Evolutionary conservation across 2,797 vertebrate genomes (phyloP), one percentile per base, ranked within the genome.

Genomic region (Peromyscus eremicus): DNA sequence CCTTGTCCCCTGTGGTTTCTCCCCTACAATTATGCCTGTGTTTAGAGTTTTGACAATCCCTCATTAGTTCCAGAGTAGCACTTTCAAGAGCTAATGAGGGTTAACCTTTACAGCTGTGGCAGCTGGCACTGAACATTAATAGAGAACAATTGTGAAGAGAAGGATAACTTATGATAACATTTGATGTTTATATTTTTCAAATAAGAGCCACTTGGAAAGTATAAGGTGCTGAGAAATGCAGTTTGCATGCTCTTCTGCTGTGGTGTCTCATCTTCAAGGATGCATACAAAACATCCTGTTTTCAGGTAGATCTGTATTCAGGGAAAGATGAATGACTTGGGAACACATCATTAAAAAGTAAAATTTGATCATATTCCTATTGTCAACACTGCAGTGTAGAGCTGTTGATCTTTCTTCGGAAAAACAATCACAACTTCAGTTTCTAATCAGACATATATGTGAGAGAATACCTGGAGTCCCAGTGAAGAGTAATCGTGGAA

Each of bases 51-150:
- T 99, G 99, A 99, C 99, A 99, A 99, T 99, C 98, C 99, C 98
- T 99, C 99, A 99, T 99, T 99, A 99, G 99, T 99, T 99, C 99
- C 99, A 99, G 99, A 98, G 98, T 97, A 98, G 89, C 98, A 98
- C 98, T 99, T 99, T 98, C 95, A 99, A 99, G 99, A 98, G 98
- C 98, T 99, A 99, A 99, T 99, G 99, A 99, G 99, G 99, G 98
- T 98, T 99, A 99, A 98, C 98, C 98, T 99, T 99, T 99, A 99
- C 98, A 98, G 98, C 98, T 98, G 98, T 99, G 99, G 99, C 99
- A 99, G 99, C 99, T 99, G 99, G 98, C 98, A 98, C 98, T 98
- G 87, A 97, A 92, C 93, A 98, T 97, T 97, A 97, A 98, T 97
- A 97, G 94, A 92, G 97, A 98, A 95, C 95, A 98, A 90, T 98